These are phyloP conservation scores for Malaclemys terrapin DNA, from an alignment of 2,113 vertebrate genomes.

Conservation along the genomic window DNA sequence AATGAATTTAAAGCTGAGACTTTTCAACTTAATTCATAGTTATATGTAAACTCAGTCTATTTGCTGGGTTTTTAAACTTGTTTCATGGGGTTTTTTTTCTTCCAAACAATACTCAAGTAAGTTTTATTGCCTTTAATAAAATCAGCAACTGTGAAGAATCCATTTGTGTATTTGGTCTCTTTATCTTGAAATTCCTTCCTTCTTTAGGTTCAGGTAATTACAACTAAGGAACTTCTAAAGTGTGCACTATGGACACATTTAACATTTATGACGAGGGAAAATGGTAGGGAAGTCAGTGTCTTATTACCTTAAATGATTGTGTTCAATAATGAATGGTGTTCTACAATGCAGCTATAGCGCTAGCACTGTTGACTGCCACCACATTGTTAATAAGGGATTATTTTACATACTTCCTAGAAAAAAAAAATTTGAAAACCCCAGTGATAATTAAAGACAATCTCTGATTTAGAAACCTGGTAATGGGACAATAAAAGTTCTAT, in stretches of 20 bases:
- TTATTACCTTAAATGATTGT: background rate
- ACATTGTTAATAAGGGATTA: slow-evolving; percentile 2
- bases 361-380: background rate
- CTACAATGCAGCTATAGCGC: background rate
- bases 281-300: background rate
- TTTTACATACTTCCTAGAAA: background rate
- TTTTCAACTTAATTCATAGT: background rate
- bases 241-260: background rate
- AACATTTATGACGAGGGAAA: slow-evolving; percentile 8
- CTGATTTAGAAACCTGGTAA: slow-evolving; percentile 37
- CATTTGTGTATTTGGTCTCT: background rate
- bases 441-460: slow-evolving; percentile 42
- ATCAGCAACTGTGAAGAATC: background rate
- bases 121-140: slow-evolving; percentile 16
- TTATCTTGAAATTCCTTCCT: slow-evolving; percentile 11
- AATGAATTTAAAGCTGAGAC: background rate
- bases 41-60: background rate
- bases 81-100: background rate
- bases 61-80: background rate
- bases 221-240: slow-evolving; percentile 30
- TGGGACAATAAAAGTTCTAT: slow-evolving; percentile 30
- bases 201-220: slow-evolving; percentile 36
- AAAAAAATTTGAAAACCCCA: background rate
- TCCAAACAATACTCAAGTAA: background rate
- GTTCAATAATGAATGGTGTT: background rate